Percentiles rank a stretch among this genome's conserved stretches.
phyloP scores from a whole-genome alignment of 2,888 invertebrate species.

The Eupelmus urozonus region DNA sequence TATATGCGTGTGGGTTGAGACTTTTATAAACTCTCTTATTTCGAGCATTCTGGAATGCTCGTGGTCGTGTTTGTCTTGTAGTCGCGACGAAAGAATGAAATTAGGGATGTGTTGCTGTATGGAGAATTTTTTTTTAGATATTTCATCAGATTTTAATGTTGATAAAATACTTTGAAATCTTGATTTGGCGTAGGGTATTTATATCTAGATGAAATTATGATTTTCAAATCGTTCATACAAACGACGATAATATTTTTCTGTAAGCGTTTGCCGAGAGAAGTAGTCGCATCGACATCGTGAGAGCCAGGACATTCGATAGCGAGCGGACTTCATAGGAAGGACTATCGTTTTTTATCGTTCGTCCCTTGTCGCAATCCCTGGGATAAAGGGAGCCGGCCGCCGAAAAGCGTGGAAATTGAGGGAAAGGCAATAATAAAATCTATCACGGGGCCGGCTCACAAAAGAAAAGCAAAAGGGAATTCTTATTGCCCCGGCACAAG shows the following conservation, averaged over 20 bases:
- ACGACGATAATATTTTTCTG: too few species aligned
- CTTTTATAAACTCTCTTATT: constrained; percentile 41
- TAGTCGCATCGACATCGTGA: neutral
- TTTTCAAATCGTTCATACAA: too few species aligned
- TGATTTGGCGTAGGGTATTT: too few species aligned
- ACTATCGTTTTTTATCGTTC: constrained; percentile 30
- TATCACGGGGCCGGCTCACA: constrained; percentile 53
- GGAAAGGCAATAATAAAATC: constrained; percentile 60
- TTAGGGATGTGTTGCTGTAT: too few species aligned
- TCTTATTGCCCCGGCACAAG: constrained; percentile 72
- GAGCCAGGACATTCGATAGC: too few species aligned
- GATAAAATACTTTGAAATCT: too few species aligned
- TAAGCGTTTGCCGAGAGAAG: too few species aligned
- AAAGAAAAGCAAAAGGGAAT: constrained; percentile 65
- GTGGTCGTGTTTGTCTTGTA: neutral
- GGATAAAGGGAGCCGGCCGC: constrained; percentile 21
- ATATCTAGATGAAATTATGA: too few species aligned
- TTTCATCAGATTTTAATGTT: too few species aligned
- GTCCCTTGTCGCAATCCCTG: neutral
- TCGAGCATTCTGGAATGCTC: neutral
- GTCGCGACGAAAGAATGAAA: neutral
- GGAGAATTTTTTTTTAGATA: too few species aligned
- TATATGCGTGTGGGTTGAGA: neutral
- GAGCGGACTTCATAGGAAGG: constrained; percentile 17
- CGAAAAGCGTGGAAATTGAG: constrained; percentile 52